Evolutionary conservation across 2,888 invertebrate genomes (phyloP), one percentile per base, ranked within the genome.

Genomic region (Hecatera dysodea): DNA sequence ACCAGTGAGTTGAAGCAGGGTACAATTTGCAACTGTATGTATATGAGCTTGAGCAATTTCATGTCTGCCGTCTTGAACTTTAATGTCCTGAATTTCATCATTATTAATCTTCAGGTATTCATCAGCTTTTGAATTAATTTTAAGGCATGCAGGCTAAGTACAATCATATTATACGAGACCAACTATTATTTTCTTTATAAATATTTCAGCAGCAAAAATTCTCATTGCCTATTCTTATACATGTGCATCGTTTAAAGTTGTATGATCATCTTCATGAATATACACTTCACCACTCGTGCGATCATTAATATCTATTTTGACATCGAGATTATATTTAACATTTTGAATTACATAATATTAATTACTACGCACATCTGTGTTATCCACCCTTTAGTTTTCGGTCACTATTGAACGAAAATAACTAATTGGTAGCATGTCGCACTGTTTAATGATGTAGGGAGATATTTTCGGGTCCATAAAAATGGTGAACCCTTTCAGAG

Each of bases 381-480:
- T 39, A 64, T 61, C 22, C 62, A 50, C 65, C 52, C 71, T 65
- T 77, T 73, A 83, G 61, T 64, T 67, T 75, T 80, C 33, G 42
- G 66, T 68, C 39, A 65, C 67, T 63, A 64, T 72, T 72, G 67
- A 80, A 81, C 76, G 36, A 83, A 84, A 83, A 85, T 84, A 84
- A 80, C 82, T 78, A 81, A 80, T 84, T 80, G 70, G 68, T 56
- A 44, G 27, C 70, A 63, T 79, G 66, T 72, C 68, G 44, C 27
- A 62, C 46, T 62, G 63, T 42, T 72, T 80, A 77, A 83, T 83
- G 72, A 80, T 42, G 57, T 70, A 62, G 74, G 71, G 69, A 61
- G 70, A 61, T 82, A 84, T 83, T 82, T 83, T 75, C 36, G 73
- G 70, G 56, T 50, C 27, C 61, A 78, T 83, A 83, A 79, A 83